Evolutionary conservation across 2,113 vertebrate genomes (phyloP).

Genomic region (Rhombomys opimus): DNA sequence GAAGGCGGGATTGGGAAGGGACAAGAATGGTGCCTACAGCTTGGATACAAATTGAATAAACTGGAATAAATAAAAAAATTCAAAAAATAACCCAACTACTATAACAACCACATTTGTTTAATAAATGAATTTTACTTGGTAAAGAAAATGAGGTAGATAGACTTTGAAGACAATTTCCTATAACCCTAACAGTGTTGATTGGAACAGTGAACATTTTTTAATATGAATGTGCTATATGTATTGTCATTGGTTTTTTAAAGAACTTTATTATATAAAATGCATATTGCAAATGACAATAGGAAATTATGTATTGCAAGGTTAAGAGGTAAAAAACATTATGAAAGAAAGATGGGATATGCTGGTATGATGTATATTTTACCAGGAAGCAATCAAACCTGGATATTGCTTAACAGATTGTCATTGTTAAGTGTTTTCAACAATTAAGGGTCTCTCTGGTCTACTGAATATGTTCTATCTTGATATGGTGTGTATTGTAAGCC

Average conservation of each 20-base stretch:
- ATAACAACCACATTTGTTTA: neutral
- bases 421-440: neutral
- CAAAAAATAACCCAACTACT: neutral
- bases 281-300: no score
- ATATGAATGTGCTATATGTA: neutral
- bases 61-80: no score
- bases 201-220: constrained; percentile 13
- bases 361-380: no score
- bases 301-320: no score
- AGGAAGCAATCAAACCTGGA: no score
- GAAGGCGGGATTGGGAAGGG: no score
- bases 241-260: neutral
- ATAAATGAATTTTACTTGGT: neutral
- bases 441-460: neutral
- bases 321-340: no score
- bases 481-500: neutral
- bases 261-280: no score
- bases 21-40: no score
- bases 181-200: neutral
- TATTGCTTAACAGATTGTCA: no score
- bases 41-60: no score
- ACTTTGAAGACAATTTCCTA: neutral
- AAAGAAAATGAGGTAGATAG: neutral
- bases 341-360: no score
- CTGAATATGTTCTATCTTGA: neutral